Base-by-base conservation (phyloP, 2,888 invertebrate species). In the Pseudeuparius sepicola region DNA sequence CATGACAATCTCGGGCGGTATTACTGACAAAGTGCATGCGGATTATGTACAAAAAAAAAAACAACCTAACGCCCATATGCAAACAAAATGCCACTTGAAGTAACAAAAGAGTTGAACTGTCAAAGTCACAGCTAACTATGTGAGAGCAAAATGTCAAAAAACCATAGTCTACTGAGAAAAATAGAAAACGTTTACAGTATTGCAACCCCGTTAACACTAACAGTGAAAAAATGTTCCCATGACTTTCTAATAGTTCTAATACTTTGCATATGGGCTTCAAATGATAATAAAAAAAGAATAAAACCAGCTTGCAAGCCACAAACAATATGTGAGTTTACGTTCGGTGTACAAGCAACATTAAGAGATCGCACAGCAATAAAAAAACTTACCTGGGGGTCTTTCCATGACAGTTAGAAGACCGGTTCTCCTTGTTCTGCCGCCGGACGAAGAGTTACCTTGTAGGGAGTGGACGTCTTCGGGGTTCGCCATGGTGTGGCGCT, bases 341-440 rank as follows among this genome's bases (percentile, higher is more conserved):
- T n/a, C n/a, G n/a, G n/a, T n/a, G n/a, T n/a, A n/a, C n/a, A n/a
- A n/a, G n/a, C n/a, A n/a, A n/a, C n/a, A n/a, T n/a, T n/a, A n/a
- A n/a, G n/a, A n/a, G n/a, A n/a, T n/a, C n/a, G 20, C 20, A n/a
- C 18, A 41, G 9, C 11, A 26, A 26, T 24, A 16, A 28, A 23
- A 10, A 14, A 14, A 52, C 64, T 62, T 66, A 89, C 89, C 88
- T 62, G 88, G 88, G 11, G 83, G 83, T 43, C 87, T 65, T 58
- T 89, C 88, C 51, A 85, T 86, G 14, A 89, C 90, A 0, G 89
- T 86, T 16, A 83, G 69, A 7, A 90, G 68, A 45, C 90, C 89
- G 4, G 84, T 83, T 37, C 89, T 70, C 46, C 89, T 69, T 25
- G 83, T 79, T 2, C 71, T 67, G 20, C 59, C 60, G 5, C 63